Percentiles rank a stretch among this genome's conserved stretches.
These are phyloP conservation scores for Lobophora halterata DNA, from an alignment of 2,888 invertebrate species.

Conservation along the genomic window DNA sequence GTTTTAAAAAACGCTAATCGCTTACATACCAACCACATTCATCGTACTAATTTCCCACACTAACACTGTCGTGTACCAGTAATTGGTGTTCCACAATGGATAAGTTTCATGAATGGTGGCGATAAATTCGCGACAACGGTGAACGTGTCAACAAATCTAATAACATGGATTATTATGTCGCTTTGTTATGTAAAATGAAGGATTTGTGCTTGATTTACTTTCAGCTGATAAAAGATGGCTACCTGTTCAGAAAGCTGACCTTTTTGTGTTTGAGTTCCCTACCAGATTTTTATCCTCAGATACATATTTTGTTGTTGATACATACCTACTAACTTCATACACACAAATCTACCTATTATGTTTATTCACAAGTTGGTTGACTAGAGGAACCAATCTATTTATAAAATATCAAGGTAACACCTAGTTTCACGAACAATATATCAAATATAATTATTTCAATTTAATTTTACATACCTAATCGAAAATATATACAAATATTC, in stretches of 20 bases:
- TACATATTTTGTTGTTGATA: too few species aligned
- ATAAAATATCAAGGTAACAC: too few species aligned
- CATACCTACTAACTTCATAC: too few species aligned
- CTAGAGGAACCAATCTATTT: too few species aligned
- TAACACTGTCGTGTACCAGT: constrained; percentile 48
- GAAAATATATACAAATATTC: too few species aligned
- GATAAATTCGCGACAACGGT: constrained; percentile 60
- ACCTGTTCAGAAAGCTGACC: not conserved
- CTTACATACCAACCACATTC: constrained; percentile 25
- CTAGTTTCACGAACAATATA: too few species aligned
- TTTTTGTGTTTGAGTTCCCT: constrained; percentile 2
- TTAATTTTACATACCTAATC: too few species aligned
- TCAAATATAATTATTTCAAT: too few species aligned
- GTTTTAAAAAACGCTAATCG: constrained; percentile 32
- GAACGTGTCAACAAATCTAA: constrained; percentile 65
- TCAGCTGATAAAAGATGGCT: constrained; percentile 1
- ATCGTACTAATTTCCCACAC: constrained; percentile 69
- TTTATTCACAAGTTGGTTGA: too few species aligned
- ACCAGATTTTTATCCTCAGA: too few species aligned
- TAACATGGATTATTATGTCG: constrained; percentile 51
- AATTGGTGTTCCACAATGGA: constrained; percentile 44
- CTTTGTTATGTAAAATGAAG: constrained; percentile 26
- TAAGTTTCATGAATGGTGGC: constrained; percentile 44
- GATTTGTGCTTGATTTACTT: constrained; percentile 23
- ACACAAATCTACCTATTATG: too few species aligned